Base-by-base conservation (phyloP, 2,888 invertebrate species). In the Nebria brevicollis region DNA sequence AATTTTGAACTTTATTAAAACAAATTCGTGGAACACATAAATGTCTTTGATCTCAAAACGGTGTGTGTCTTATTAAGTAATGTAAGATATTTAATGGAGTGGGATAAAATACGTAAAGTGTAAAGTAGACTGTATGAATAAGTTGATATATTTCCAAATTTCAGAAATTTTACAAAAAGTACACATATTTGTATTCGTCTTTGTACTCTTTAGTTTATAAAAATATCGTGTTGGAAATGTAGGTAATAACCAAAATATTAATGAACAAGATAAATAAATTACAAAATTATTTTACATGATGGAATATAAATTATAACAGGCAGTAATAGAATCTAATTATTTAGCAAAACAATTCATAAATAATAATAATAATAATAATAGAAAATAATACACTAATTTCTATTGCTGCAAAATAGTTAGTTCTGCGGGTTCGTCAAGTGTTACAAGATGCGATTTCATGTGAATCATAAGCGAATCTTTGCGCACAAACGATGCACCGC, bases 391-490 rank as follows among this genome's bases (percentile, higher is more conserved):
- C 15, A 73, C 13, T 26, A 15, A 8, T 2, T 6, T 73, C 34
- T 73, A 66, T 10, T 72, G 41, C 66, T 79, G 68, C 13, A 42
- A 7, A 26, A 42, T 34, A 10, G 20, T 79, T 41, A 70, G 73
- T 66, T 83, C 82, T 75, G 77, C 43, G 75, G 72, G 43, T 72
- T 82, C 76, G 54, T 54, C 54, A 54, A 8, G 4, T 13, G 54
- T 54, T 6, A 54, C 8, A 54, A 11, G 54, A 86, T 93, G 92
- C 3, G 91, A 91, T 84, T 92, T 92, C 85, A 92, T 90, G 85
- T 93, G 92, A 79, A 92, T 91, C 76, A 91, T 90, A 84, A 93
- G 87, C 84, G 91, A 91, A 82, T 92, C 90, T 87, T 91, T 91
- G 84, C 91, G 90, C 83, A 91, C 91, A 88, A 92, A 93, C 43